These are phyloP conservation scores for Cantharis rustica DNA, from an alignment of 2,888 invertebrate genomes.

Conservation along the genomic window DNA sequence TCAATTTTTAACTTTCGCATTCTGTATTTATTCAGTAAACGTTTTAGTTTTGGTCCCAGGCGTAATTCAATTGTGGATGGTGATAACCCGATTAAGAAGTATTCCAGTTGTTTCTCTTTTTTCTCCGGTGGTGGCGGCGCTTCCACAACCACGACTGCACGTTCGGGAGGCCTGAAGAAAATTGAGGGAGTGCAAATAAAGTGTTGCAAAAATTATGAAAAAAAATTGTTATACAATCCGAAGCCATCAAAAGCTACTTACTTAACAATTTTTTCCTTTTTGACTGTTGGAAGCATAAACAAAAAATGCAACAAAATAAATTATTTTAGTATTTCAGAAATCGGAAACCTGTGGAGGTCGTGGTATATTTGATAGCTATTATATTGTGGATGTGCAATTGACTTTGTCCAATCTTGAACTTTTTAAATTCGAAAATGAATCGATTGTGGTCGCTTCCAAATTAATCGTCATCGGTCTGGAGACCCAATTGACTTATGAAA, in stretches of 20 bases:
- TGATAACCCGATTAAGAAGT: constrained; percentile 56
- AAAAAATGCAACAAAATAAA: neutral
- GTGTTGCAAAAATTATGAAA: neutral
- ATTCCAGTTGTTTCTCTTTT: constrained; percentile 53
- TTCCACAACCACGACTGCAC: constrained; percentile 35
- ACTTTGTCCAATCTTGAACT: no score
- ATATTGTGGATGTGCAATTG: no score
- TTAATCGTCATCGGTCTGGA: no score
- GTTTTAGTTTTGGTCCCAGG: constrained; percentile 60
- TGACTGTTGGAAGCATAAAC: neutral
- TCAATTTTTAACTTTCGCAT: constrained; percentile 57
- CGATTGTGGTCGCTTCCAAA: no score
- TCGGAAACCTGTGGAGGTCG: no score
- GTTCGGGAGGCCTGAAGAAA: constrained; percentile 46
- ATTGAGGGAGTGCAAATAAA: neutral
- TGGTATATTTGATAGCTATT: no score
- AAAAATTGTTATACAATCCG: neutral
- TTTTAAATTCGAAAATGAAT: no score
- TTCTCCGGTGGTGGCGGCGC: constrained; percentile 39
- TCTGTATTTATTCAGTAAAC: constrained; percentile 61
- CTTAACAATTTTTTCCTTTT: neutral
- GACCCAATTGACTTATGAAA: no score
- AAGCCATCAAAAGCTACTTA: neutral
- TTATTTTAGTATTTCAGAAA: neutral
- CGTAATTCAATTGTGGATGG: constrained; percentile 51